A percentile compares a stretch with the other conserved stretches of the same genome.
These are phyloP conservation scores for Amphiprion clarkii DNA, from an alignment of 2,797 vertebrate genomes.

Conservation along the genomic window DNA sequence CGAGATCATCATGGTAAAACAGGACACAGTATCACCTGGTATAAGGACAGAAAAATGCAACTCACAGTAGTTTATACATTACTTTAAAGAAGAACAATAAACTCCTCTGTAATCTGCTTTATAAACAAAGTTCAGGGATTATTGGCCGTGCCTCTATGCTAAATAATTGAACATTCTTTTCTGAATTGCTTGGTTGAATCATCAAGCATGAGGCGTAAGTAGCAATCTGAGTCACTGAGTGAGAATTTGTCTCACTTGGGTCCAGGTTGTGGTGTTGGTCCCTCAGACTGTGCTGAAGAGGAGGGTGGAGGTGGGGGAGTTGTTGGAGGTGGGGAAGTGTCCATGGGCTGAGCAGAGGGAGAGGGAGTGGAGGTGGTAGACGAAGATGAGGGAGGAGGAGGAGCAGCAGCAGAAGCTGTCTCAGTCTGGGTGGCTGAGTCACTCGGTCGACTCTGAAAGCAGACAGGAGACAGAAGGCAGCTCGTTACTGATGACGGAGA, in stretches of 20 bases:
- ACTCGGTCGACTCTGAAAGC: constrained; percentile 71
- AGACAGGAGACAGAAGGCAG: neutral
- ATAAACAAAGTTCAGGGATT: too few relatives aligned
- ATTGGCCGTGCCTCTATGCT: too few relatives aligned
- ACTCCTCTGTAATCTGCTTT: too few relatives aligned
- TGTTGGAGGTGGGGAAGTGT: constrained; percentile 81
- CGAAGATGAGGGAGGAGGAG: constrained; percentile 72
- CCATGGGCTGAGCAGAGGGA: constrained; percentile 83
- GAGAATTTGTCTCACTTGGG: constrained; percentile 78
- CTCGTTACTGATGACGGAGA: neutral
- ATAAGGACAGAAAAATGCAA: too few relatives aligned
- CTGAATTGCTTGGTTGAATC: too few relatives aligned
- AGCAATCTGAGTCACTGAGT: neutral
- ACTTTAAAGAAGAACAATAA: too few relatives aligned
- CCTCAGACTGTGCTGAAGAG: constrained; percentile 81
- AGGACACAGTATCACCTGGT: neutral
- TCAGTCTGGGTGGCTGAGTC: constrained; percentile 78
- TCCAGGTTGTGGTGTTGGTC: constrained; percentile 81
- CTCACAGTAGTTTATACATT: too few relatives aligned
- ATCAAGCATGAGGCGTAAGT: neutral
- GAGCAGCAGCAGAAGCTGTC: constrained; percentile 56
- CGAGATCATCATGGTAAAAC: neutral
- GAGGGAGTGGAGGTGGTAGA: constrained; percentile 83
- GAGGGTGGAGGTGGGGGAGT: constrained; percentile 80
- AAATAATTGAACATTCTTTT: too few relatives aligned